Percentiles rank a stretch among this genome's conserved stretches.
Evolutionary conservation across 2,888 invertebrate species (phyloP).

Genomic region (Pherbina coryleti): DNA sequence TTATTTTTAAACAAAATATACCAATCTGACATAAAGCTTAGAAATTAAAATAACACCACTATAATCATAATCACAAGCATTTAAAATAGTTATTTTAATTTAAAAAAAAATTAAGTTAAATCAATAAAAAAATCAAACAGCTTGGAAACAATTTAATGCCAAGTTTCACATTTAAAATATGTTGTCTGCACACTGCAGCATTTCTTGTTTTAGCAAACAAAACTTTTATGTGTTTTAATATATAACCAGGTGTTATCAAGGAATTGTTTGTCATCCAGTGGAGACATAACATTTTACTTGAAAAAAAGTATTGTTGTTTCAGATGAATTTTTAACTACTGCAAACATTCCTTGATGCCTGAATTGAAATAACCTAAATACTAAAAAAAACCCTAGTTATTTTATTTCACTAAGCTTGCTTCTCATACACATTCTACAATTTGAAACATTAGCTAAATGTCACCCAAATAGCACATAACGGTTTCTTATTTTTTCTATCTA

Average conservation of each 20-base stretch:
- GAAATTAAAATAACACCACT: not conserved
- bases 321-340: not conserved
- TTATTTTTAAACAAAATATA: not conserved
- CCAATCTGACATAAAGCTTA: not conserved
- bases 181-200: not conserved
- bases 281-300: not conserved
- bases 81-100: too few relatives aligned
- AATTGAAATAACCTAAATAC: not conserved
- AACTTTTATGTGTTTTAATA: not conserved
- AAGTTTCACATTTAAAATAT: not conserved
- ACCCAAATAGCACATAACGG: not conserved
- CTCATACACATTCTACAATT: not conserved
- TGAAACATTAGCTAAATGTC: too few relatives aligned
- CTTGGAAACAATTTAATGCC: not conserved
- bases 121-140: not conserved
- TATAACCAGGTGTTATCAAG: conserved; percentile 11
- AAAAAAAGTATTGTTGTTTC: not conserved
- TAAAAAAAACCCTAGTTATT: not conserved
- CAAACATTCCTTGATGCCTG: conserved; percentile 45
- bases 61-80: too few relatives aligned
- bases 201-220: not conserved
- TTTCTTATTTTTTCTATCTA: not conserved
- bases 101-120: not conserved
- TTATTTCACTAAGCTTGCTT: not conserved
- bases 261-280: not conserved